Evolutionary conservation across 2,113 vertebrate species (phyloP).

Genomic region (Pogona vitticeps): DNA sequence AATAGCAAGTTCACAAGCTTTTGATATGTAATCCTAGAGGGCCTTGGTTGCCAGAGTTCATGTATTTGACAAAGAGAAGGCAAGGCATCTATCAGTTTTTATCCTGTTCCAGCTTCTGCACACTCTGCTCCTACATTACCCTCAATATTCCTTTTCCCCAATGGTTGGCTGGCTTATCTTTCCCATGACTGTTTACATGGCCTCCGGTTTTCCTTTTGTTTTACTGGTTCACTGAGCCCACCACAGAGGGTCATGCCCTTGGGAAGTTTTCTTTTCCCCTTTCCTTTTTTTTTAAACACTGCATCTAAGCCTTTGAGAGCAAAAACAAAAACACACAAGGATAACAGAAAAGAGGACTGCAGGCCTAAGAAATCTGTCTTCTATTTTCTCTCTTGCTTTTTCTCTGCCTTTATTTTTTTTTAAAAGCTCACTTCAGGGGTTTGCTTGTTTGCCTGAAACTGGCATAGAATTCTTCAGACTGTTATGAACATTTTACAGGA

Average conservation of each 20-base stretch:
- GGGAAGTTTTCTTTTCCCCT: not conserved
- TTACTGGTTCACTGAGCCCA: not conserved
- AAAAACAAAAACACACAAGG: not conserved
- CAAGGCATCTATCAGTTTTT: slow-evolving; percentile 20
- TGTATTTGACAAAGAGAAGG: slow-evolving; percentile 9
- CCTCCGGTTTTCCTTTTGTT: slow-evolving; percentile 28
- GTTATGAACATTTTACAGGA: not conserved
- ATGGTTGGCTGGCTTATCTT: not conserved
- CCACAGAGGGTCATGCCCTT: not conserved
- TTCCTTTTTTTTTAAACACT: not conserved
- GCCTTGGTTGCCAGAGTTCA: slow-evolving; percentile 20
- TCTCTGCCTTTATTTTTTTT: not conserved
- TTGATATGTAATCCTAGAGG: not conserved
- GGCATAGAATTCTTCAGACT: not conserved
- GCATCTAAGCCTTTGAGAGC: not conserved
- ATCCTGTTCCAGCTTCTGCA: slow-evolving; percentile 1
- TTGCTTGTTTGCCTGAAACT: slow-evolving; percentile 8
- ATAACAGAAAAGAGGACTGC: not conserved
- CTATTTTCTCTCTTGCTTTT: rapidly evolving
- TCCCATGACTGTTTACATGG: slow-evolving; percentile 1
- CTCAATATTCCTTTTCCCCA: slow-evolving; percentile 2
- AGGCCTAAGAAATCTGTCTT: not conserved
- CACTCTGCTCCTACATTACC: not conserved
- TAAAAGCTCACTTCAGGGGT: not conserved
- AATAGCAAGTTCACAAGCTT: slow-evolving; percentile 2